Evolutionary conservation across 1,140 invertebrate species (phyloP), one percentile per base, ranked within the genome.

Genomic region (Drosophila carrolli): DNA sequence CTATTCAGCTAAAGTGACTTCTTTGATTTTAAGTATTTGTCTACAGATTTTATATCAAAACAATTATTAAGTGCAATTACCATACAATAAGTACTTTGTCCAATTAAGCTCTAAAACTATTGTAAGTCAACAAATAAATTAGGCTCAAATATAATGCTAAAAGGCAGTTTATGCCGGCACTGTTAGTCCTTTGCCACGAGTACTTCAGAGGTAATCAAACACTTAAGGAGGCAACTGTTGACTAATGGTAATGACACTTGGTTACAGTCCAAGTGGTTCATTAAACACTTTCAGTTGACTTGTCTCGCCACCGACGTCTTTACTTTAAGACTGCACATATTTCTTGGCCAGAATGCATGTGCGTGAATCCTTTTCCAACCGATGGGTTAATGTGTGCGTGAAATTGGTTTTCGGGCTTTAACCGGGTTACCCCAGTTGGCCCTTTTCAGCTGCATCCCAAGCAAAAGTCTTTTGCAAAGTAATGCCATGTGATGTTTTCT

Each of bases 241-340:
- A 63, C 63, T 65, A 61, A 60, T 62, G 67, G 63, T 73, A 73
- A 86, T 79, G 66, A 43, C 63, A 75, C 84, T 89, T 88, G 84
- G 84, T 88, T 78, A 66, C 57, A 77, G 74, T 53, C 68, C 72
- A 88, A 88, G 83, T 61, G 54, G 63, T 74, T 61, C n/a, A 51
- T 72, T 75, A 73, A 76, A 70, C 57, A 70, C 50, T 62, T 67
- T 23, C 48, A 76, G 54, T n/a, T 19, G 44, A 41, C 19, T 35
- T 41, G 38, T 19, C n/a, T 13, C 8, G 13, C 46, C 59, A 13
- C 1, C 8, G 43, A 59, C 37, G 19, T n/a, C 29, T 27, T 19
- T 5, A 14, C 41, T 13, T 0, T 7, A 32, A 43, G 44, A 41
- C 32, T 61, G 44, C 54, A 54, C 32, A 10, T 29, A 48, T 7